Evolutionary conservation across 2,113 vertebrate species (phyloP).

Genomic region (Cercocebus atys): DNA sequence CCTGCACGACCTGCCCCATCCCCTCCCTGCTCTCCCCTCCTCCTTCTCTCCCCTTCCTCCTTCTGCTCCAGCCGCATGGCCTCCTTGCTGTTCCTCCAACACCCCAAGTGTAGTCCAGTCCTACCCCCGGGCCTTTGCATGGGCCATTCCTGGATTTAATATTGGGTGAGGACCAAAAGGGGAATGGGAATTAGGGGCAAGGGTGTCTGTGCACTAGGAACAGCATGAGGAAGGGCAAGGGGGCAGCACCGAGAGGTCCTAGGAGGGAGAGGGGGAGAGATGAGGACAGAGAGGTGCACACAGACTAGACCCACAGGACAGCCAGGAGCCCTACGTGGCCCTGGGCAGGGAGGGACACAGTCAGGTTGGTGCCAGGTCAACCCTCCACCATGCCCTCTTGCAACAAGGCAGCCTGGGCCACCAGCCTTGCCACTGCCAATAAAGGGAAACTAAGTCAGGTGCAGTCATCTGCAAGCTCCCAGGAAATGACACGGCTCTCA

Average conservation of each 20-base stretch:
- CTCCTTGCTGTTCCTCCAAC: neutral
- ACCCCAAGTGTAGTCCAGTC: accelerated
- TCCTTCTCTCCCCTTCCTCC: no score
- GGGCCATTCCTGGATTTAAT: neutral
- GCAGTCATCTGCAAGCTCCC: accelerated
- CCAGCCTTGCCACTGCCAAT: neutral
- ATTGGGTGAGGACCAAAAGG: neutral
- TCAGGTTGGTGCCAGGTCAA: neutral
- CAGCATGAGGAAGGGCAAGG: neutral
- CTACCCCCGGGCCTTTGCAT: slow-evolving; percentile 47
- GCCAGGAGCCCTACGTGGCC: neutral
- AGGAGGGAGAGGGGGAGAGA: neutral
- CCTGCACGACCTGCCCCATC: accelerated
- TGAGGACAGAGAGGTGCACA: neutral
- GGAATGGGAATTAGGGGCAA: neutral
- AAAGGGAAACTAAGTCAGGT: neutral
- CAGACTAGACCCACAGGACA: neutral
- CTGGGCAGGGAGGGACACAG: neutral
- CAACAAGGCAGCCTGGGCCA: neutral
- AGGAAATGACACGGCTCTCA: neutral
- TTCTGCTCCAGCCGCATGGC: neutral
- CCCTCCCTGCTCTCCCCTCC: neutral
- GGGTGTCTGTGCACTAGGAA: neutral
- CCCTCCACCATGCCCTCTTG: neutral
- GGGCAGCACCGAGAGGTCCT: neutral